Evolutionary conservation across 2,888 invertebrate species (phyloP).

Genomic region (Bombylius discolor): DNA sequence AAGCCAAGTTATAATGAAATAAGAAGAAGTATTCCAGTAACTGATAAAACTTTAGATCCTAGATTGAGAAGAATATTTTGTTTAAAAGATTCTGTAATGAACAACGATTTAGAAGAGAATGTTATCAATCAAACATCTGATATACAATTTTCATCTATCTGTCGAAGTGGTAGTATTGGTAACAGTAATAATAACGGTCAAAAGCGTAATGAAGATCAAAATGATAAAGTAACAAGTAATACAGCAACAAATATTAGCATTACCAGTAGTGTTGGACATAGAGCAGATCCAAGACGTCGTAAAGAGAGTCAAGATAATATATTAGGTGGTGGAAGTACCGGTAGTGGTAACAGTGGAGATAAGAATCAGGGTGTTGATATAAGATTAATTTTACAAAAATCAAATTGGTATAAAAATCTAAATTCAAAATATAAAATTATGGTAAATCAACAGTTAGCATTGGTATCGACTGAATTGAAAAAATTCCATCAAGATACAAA

Average conservation of each 20-base stretch:
- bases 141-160: not conserved
- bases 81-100: slow-evolving; percentile 38
- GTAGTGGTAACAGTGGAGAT: slow-evolving; percentile 5
- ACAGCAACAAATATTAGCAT: not conserved
- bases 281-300: slow-evolving; percentile 32
- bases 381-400: slow-evolving; percentile 51
- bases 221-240: not conserved
- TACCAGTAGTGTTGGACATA: slow-evolving; percentile 11
- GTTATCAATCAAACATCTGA: not conserved
- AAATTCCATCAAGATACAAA: slow-evolving; percentile 46
- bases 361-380: slow-evolving; percentile 35
- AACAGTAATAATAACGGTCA: not conserved
- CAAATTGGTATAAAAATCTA: slow-evolving; percentile 56
- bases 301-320: slow-evolving; percentile 17
- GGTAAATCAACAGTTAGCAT: slow-evolving; percentile 54
- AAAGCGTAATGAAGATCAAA: not conserved
- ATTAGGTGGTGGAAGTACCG: slow-evolving; percentile 6
- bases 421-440: slow-evolving; percentile 59
- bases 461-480: slow-evolving; percentile 47
- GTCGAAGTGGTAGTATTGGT: not conserved
- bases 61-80: slow-evolving; percentile 55
- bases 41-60: slow-evolving; percentile 58
- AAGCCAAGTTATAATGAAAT: slow-evolving; percentile 63
- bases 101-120: slow-evolving; percentile 26
- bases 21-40: slow-evolving; percentile 55